These are phyloP conservation scores for Rhyacophila brunnea DNA, from an alignment of 1,140 invertebrate species.

Conservation along the genomic window DNA sequence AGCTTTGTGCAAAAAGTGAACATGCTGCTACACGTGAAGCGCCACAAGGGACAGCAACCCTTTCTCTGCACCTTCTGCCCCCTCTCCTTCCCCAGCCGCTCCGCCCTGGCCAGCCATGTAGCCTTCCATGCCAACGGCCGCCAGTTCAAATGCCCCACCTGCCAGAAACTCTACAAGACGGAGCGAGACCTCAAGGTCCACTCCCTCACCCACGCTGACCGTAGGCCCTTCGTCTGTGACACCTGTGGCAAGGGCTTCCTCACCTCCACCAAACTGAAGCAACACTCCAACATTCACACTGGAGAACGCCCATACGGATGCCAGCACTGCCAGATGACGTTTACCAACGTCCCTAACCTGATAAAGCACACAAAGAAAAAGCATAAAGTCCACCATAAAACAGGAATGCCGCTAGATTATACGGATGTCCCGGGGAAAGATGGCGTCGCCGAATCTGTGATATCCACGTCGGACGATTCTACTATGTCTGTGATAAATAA, in stretches of 20 bases:
- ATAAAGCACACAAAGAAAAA: conserved; percentile 56
- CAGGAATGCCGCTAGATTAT: conserved; percentile 42
- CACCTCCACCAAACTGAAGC: conserved; percentile 54
- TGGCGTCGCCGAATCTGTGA: conserved; percentile 10
- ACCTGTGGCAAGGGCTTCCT: conserved; percentile 53
- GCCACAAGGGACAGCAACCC: conserved; percentile 60
- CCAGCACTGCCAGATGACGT: conserved; percentile 55
- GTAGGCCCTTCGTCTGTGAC: conserved; percentile 49
- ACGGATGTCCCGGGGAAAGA: background rate
- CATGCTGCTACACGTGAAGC: conserved; percentile 53
- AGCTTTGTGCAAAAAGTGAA: conserved; percentile 53
- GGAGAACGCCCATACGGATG: conserved; percentile 56
- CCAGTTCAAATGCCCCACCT: conserved; percentile 4
- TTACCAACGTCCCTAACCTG: conserved; percentile 59
- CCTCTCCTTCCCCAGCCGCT: conserved; percentile 2
- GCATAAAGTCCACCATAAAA: conserved; percentile 57
- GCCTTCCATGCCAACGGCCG: background rate
- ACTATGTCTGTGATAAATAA: conserved; percentile 20
- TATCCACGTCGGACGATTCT: conserved; percentile 18
- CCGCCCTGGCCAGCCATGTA: conserved; percentile 43
- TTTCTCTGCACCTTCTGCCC: conserved; percentile 10
- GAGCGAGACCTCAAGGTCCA: conserved; percentile 52
- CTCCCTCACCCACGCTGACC: conserved; percentile 50
- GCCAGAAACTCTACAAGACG: conserved; percentile 2
- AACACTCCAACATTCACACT: conserved; percentile 58